A percentile compares a stretch with the other conserved stretches of the same genome.
These are phyloP conservation scores for Athalia cordata DNA, from an alignment of 2,888 invertebrate genomes.

Conservation along the genomic window DNA sequence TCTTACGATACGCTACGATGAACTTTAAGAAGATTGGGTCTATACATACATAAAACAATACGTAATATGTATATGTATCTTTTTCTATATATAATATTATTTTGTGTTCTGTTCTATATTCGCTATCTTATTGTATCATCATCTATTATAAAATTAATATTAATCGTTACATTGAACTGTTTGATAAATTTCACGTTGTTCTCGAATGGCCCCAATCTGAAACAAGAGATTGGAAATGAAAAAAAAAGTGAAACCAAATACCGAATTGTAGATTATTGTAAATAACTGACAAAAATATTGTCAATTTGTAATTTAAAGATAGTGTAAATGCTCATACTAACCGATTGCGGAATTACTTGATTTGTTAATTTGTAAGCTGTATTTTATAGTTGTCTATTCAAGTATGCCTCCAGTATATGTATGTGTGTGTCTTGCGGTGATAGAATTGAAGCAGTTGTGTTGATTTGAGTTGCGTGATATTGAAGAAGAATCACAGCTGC, in stretches of 20 bases:
- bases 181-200: slow-evolving; percentile 68
- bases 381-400: slow-evolving; percentile 45
- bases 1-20: slow-evolving; percentile 31
- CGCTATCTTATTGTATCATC: neutral
- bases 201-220: slow-evolving; percentile 71
- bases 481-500: slow-evolving; percentile 41
- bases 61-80: slow-evolving; percentile 22
- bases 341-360: slow-evolving; percentile 67
- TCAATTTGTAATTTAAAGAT: neutral
- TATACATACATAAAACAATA: neutral
- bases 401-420: neutral
- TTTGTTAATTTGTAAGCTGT: slow-evolving; percentile 58
- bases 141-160: slow-evolving; percentile 47
- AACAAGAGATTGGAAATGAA: slow-evolving; percentile 49
- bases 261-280: slow-evolving; percentile 8
- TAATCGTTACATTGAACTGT: slow-evolving; percentile 51
- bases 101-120: slow-evolving; percentile 1
- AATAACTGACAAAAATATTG: neutral
- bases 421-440: slow-evolving; percentile 51
- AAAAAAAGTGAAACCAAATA: slow-evolving; percentile 29
- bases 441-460: slow-evolving; percentile 50
- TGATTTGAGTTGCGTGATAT: slow-evolving; percentile 52
- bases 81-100: neutral
- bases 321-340: slow-evolving; percentile 49
- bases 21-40: too few species aligned